Percentiles rank a stretch among this genome's conserved stretches.
phyloP scores from a whole-genome alignment of 2,888 invertebrate species.

The Scaptomyza flava region DNA sequence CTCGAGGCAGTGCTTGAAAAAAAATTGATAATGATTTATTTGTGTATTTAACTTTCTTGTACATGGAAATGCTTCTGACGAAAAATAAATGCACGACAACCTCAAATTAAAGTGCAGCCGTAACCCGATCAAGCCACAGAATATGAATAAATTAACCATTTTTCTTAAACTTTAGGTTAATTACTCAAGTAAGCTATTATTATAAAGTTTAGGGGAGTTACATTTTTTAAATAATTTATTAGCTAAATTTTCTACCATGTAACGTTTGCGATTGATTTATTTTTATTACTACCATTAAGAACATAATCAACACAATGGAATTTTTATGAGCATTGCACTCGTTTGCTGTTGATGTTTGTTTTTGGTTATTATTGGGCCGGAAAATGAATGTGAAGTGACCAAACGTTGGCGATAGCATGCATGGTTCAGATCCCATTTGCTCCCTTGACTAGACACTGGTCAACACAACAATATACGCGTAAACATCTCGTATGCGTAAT shows the following conservation, averaged over 20 bases:
- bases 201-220: neutral
- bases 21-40: conserved; percentile 35
- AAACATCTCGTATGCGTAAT: conserved; percentile 60
- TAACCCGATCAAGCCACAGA: neutral
- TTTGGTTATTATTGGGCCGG: conserved; percentile 41
- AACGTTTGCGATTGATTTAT: conserved; percentile 28
- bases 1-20: conserved; percentile 13
- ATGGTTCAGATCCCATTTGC: conserved; percentile 25
- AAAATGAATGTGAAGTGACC: conserved; percentile 35
- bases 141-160: neutral
- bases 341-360: conserved; percentile 26
- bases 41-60: conserved; percentile 3
- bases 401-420: conserved; percentile 14
- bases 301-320: conserved; percentile 66
- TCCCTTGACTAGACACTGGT: conserved; percentile 29
- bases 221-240: neutral
- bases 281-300: conserved; percentile 68
- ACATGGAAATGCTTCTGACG: conserved; percentile 6
- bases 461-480: conserved; percentile 31
- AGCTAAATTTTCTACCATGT: neutral
- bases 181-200: neutral
- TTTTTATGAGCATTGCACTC: conserved; percentile 56
- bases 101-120: neutral
- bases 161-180: neutral
- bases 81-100: neutral